Evolutionary conservation across 2,113 vertebrate genomes (phyloP).

Genomic region (Gasterosteus nipponicus): DNA sequence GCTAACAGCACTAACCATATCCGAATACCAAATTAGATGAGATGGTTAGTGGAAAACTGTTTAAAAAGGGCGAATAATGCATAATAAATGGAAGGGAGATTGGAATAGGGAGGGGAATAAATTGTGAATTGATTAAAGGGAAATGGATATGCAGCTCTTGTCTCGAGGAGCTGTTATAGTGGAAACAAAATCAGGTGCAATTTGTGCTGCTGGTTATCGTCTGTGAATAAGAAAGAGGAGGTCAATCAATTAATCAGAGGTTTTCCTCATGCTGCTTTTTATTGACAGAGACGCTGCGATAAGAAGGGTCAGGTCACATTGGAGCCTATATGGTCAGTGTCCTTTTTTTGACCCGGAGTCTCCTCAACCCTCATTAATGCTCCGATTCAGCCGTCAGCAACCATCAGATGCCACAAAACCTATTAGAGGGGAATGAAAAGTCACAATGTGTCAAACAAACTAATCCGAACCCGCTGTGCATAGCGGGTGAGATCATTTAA

Average conservation of each 20-base stretch:
- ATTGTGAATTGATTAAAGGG: constrained; percentile 81
- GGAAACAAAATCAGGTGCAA: constrained; percentile 65
- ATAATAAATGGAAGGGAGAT: constrained; percentile 82
- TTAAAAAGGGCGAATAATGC: constrained; percentile 82
- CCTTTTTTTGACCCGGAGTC: constrained; percentile 42
- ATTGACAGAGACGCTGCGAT: constrained; percentile 56
- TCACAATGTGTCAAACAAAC: not conserved
- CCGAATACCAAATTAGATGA: constrained; percentile 83
- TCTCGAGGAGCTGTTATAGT: constrained; percentile 67
- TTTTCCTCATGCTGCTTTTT: constrained; percentile 49
- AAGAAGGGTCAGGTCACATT: constrained; percentile 43
- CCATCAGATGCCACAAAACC: constrained; percentile 8
- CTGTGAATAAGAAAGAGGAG: constrained; percentile 54
- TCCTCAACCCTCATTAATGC: constrained; percentile 50
- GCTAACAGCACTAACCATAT: constrained; percentile 79
- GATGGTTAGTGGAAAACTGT: constrained; percentile 79
- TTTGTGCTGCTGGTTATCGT: constrained; percentile 38
- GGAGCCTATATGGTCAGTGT: constrained; percentile 45
- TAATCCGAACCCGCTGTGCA: constrained; percentile 2
- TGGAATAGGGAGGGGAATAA: constrained; percentile 76
- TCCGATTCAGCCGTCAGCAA: not conserved
- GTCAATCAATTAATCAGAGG: constrained; percentile 54
- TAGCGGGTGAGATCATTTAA: constrained; percentile 10
- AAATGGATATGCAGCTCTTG: constrained; percentile 76
- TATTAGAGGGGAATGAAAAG: constrained; percentile 24